Evolutionary conservation across 2,888 invertebrate species (phyloP), one percentile per base, ranked within the genome.

Genomic region (Trypoxylon attenuatum): DNA sequence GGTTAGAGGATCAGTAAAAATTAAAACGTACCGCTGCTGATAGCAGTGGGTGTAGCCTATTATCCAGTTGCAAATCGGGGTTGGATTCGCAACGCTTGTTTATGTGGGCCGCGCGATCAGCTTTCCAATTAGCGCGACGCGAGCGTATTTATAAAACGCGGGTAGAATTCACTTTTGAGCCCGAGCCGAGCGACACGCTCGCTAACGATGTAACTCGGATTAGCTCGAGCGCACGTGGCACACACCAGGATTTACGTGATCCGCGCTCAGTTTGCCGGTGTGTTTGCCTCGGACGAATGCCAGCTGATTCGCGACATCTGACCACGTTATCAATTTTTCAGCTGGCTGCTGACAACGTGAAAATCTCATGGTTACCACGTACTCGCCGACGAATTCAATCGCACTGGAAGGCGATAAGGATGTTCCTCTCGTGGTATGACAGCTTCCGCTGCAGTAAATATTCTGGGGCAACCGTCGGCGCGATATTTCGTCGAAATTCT

Each of bases 161-260:
- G 42, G 21, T 16, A 8, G 33, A 33, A 33, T 6, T 5, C 13
- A 13, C 8, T 13, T 13, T 13, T 10, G 1, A 33, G n/a, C 4
- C 33, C 13, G n/a, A 5, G 50, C 33, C 1, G 33, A 38, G 21
- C n/a, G 18, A 19, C 15, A 33, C 23, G 29, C 25, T 33, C 2
- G 33, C 33, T 2, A 10, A 33, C 3, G 2, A 10, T 33, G 0
- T 52, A 65, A 65, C 46, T 65, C 60, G 50, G 65, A 60, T 60
- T 65, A 65, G 54, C 60, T 52, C 52, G n/a, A n/a, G 52, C 42
- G 47, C 51, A 55, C 47, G 39, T 39, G 57, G n/a, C n/a, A n/a
- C n/a, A n/a, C n/a, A 52, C 21, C 29, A 50, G 2, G 56, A 47
- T 64, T 67, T 55, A 39, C 52, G 21, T 23, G 29, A 2, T n/a